Conservation (phyloP, 2,113 vertebrate genomes). For the Dicentrarchus labrax region DNA sequence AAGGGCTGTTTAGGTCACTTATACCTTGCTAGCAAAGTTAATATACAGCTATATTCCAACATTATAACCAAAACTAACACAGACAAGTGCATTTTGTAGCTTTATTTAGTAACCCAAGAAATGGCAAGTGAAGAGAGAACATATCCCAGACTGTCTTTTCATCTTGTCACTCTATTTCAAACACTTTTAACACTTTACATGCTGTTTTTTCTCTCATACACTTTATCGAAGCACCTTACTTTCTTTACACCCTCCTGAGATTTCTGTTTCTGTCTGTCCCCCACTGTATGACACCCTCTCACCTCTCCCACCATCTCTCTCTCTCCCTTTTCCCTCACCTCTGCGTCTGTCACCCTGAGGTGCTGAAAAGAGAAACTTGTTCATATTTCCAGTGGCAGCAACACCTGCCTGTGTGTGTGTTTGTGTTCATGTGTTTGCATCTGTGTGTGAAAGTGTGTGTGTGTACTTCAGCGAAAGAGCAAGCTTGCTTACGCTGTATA, state of each 20-base stretch:
- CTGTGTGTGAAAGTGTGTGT: not conserved
- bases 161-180: not conserved
- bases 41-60: not conserved
- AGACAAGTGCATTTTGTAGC: not conserved
- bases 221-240: conserved; percentile 1
- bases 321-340: conserved; percentile 1
- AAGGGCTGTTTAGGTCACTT: not conserved
- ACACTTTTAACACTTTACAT: not conserved
- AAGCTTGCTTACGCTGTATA: conserved; percentile 54
- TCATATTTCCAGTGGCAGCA: conserved; percentile 39
- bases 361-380: conserved; percentile 32
- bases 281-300: conserved; percentile 14
- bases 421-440: conserved; percentile 14
- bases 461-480: conserved; percentile 26
- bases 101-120: not conserved
- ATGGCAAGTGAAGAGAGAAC: not conserved
- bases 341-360: conserved; percentile 20
- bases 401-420: conserved; percentile 42
- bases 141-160: not conserved
- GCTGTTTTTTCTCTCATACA: not conserved
- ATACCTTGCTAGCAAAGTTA: not conserved
- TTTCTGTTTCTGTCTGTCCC: conserved; percentile 8
- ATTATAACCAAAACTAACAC: not conserved
- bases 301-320: conserved; percentile 8
- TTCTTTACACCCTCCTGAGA: conserved; percentile 2